Evolutionary conservation across 2,888 invertebrate species (phyloP).

Genomic region (Trissoscelio sp.): DNA sequence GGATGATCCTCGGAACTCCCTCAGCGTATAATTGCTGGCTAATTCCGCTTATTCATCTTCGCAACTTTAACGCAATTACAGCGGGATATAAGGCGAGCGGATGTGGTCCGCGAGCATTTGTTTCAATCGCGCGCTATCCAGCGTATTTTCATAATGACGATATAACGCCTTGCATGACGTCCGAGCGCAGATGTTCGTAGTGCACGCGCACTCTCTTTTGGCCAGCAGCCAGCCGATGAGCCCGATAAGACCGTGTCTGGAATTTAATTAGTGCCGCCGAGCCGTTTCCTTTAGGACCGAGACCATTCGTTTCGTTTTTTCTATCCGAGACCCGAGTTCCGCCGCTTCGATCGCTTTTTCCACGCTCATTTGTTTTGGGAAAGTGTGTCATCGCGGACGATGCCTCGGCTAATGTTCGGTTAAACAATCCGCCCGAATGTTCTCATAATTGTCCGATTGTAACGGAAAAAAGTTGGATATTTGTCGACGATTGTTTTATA

Average conservation of each 20-base stretch:
- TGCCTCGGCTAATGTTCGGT: slow-evolving; percentile 15
- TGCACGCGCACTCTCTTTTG: slow-evolving; percentile 55
- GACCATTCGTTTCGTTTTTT: slow-evolving; percentile 35
- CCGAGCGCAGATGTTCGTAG: slow-evolving; percentile 26
- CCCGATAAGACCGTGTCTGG: slow-evolving; percentile 69
- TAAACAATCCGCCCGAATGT: slow-evolving; percentile 15
- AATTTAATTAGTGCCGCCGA: slow-evolving; percentile 74
- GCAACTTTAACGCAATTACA: slow-evolving; percentile 38
- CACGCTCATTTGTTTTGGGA: slow-evolving; percentile 35
- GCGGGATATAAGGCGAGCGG: slow-evolving; percentile 39
- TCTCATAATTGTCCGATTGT: not conserved
- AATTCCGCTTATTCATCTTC: slow-evolving; percentile 51
- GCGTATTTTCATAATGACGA: slow-evolving; percentile 49
- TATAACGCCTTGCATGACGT: slow-evolving; percentile 37
- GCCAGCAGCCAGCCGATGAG: slow-evolving; percentile 71
- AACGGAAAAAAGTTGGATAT: not conserved
- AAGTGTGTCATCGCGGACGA: slow-evolving; percentile 49
- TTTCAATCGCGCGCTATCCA: slow-evolving; percentile 39
- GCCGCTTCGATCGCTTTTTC: slow-evolving; percentile 20
- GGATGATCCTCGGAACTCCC: slow-evolving; percentile 24
- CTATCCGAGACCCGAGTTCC: not conserved
- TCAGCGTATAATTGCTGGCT: slow-evolving; percentile 43
- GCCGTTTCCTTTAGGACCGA: slow-evolving; percentile 35
- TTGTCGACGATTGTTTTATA: slow-evolving; percentile 10
- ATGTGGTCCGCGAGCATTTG: slow-evolving; percentile 43